phyloP scores from a whole-genome alignment of 2,888 invertebrate species.

The Rhabditophanes sp. region DNA sequence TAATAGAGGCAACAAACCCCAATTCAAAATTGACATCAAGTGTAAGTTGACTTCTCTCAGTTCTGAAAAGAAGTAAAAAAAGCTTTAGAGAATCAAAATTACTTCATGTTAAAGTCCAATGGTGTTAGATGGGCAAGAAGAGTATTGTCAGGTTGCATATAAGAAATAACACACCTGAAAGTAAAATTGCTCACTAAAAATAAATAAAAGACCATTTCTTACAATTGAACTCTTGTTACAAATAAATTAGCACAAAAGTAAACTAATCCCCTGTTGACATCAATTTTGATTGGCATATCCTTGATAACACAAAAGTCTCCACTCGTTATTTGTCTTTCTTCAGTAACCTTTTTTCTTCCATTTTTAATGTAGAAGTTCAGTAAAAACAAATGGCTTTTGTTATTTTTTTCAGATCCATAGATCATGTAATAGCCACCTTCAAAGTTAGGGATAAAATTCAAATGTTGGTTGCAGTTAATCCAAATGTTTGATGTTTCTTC shows the following conservation, averaged over 20 bases:
- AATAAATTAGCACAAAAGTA: slow-evolving; percentile 32
- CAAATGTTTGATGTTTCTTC: slow-evolving; percentile 15
- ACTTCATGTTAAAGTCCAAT: too few species aligned
- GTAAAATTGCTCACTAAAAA: not conserved
- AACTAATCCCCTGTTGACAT: slow-evolving; percentile 18
- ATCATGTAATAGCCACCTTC: slow-evolving; percentile 8
- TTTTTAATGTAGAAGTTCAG: slow-evolving; percentile 6
- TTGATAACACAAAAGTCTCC: slow-evolving; percentile 26
- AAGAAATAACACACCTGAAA: slow-evolving; percentile 16
- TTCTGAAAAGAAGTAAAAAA: too few species aligned
- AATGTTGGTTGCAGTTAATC: slow-evolving; percentile 15
- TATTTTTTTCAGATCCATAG: slow-evolving; percentile 19
- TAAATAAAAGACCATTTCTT: too few species aligned
- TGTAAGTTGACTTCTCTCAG: too few species aligned
- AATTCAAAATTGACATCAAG: too few species aligned
- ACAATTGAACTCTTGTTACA: too few species aligned
- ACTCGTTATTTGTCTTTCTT: slow-evolving; percentile 9
- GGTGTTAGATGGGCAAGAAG: too few species aligned
- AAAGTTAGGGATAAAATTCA: too few species aligned
- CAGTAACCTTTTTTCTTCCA: too few species aligned
- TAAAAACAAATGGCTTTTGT: slow-evolving; percentile 16
- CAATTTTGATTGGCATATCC: slow-evolving; percentile 21
- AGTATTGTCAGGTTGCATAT: too few species aligned
- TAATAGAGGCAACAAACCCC: too few species aligned
- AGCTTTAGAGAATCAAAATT: too few species aligned